These are phyloP conservation scores for Bursaphelenchus okinawaensis DNA, from an alignment of 2,888 invertebrate species.

Conservation along the genomic window DNA sequence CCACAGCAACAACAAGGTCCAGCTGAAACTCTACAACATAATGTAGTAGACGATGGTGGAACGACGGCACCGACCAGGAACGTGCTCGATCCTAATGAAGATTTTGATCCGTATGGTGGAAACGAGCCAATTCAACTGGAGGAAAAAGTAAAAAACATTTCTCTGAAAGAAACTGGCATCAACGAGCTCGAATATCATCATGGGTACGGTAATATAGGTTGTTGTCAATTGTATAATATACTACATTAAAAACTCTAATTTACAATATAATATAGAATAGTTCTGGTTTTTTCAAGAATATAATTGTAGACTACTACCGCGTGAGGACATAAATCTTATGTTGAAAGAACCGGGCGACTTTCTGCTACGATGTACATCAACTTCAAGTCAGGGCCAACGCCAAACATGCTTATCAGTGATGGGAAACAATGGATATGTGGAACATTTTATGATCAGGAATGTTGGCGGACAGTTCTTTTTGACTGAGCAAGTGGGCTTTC, in stretches of 20 bases:
- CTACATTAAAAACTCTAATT: no score
- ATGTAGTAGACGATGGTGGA: neutral
- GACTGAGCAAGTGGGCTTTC: constrained; percentile 1
- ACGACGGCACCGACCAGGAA: neutral
- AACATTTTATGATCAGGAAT: constrained; percentile 12
- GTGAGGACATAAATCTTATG: constrained; percentile 13
- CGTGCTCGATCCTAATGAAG: neutral
- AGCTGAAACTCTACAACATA: no score
- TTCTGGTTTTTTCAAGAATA: no score
- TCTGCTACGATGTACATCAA: constrained; percentile 15
- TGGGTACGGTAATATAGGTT: neutral
- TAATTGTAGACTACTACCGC: constrained; percentile 15
- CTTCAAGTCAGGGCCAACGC: constrained; percentile 3
- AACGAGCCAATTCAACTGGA: neutral
- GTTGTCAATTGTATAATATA: no score
- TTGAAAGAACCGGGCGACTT: constrained; percentile 15
- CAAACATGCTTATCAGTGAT: constrained; percentile 18
- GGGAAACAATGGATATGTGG: constrained; percentile 3
- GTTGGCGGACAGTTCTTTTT: neutral
- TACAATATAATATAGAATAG: no score
- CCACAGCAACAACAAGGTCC: no score
- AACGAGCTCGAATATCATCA: constrained; percentile 9
- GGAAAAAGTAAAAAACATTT: neutral
- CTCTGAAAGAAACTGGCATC: neutral
- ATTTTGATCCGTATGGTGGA: neutral